Evolutionary conservation across 2,888 invertebrate genomes (phyloP).

Genomic region (Caenorhabditis imperialis): DNA sequence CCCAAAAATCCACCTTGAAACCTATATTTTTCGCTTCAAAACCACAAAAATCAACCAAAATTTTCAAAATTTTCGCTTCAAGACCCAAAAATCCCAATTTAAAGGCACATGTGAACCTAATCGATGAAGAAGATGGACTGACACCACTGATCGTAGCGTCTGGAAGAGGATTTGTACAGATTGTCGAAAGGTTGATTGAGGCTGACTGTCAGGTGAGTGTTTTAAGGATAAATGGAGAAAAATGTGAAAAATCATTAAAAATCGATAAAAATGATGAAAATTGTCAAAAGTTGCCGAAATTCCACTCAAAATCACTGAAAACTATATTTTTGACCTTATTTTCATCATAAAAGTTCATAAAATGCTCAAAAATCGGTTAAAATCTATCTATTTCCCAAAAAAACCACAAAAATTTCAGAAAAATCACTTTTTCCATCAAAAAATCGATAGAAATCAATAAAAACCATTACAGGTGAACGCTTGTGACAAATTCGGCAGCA

Average conservation of each 20-base stretch:
- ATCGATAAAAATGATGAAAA: too few species aligned
- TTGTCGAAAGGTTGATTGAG: conserved; percentile 87
- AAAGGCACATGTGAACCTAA: conserved; percentile 90
- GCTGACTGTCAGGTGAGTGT: conserved; percentile 83
- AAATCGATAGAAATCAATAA: too few species aligned
- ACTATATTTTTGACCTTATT: too few species aligned
- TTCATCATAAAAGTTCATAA: too few species aligned
- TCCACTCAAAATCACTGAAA: not conserved
- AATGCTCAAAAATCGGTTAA: too few species aligned
- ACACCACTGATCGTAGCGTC: conserved; percentile 76
- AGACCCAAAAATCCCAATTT: conserved; percentile 1
- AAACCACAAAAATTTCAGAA: too few species aligned
- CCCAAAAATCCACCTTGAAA: too few species aligned
- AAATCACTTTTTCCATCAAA: too few species aligned
- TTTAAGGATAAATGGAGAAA: too few species aligned
- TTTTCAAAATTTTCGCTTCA: not conserved
- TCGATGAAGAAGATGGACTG: conserved; percentile 85
- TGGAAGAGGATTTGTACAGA: conserved; percentile 88
- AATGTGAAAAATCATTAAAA: too few species aligned
- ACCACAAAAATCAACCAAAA: not conserved
- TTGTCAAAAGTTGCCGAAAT: not conserved
- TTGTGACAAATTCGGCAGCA: conserved; percentile 78
- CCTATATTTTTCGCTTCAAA: too few species aligned
- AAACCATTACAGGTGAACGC: conserved; percentile 72
- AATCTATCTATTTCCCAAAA: too few species aligned